Conservation (phyloP, 64 coral and sea anemone species). For the Pocillopora damicornis region DNA sequence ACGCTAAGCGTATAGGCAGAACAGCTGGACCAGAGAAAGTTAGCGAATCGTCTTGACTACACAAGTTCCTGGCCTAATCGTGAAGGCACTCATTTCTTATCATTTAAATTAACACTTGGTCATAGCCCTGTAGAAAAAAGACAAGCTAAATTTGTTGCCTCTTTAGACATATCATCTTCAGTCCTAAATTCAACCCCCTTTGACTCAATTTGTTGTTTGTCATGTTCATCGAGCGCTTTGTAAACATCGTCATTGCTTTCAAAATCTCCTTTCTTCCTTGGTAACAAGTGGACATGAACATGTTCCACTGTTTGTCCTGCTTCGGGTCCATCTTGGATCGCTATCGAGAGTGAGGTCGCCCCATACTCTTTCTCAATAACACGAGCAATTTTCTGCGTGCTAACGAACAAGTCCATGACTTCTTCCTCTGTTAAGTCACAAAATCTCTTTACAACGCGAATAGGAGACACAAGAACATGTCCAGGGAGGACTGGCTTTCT, state of each 20-base stretch:
- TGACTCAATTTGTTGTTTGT: constrained; percentile 46
- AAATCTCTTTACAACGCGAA: constrained; percentile 89
- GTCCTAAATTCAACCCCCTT: constrained; percentile 40
- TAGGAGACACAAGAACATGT: constrained; percentile 91
- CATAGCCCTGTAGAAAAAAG: constrained; percentile 26
- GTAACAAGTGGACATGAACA: constrained; percentile 93
- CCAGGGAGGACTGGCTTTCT: constrained; percentile 95
- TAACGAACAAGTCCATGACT: constrained; percentile 83
- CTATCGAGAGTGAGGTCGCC: constrained; percentile 71
- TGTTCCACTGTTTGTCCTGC: constrained; percentile 93
- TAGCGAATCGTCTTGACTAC: no score
- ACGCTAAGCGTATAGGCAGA: no score
- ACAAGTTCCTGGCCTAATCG: no score
- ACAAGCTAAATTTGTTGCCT: constrained; percentile 52
- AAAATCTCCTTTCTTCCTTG: constrained; percentile 87
- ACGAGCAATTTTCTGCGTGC: constrained; percentile 78
- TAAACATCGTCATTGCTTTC: constrained; percentile 94
- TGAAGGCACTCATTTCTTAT: background rate
- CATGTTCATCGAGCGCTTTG: constrained; percentile 79
- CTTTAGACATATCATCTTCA: constrained; percentile 75
- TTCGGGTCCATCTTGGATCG: constrained; percentile 94
- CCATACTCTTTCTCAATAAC: constrained; percentile 81
- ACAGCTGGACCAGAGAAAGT: no score
- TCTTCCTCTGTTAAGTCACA: constrained; percentile 87
- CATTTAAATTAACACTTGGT: background rate